phyloP scores from a whole-genome alignment of 2,888 invertebrate species.

The Acleris laterana region DNA sequence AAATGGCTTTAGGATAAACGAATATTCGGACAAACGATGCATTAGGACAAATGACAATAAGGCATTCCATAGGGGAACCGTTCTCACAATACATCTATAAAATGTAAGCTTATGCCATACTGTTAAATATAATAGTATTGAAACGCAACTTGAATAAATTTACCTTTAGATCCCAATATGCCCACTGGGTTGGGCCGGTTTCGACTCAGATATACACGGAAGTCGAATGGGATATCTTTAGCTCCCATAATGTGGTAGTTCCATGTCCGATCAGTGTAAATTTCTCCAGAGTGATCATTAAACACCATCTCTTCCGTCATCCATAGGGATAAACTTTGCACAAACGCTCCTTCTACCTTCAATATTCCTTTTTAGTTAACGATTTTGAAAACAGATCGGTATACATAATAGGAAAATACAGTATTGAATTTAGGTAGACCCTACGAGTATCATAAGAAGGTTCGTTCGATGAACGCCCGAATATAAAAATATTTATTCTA shows the following conservation, averaged over 20 bases:
- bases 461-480: conserved; percentile 38
- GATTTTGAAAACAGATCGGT: too few species aligned
- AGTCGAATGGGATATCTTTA: conserved; percentile 59
- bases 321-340: conserved; percentile 51
- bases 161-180: conserved; percentile 50
- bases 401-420: too few species aligned
- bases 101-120: too few species aligned
- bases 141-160: too few species aligned
- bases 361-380: not conserved
- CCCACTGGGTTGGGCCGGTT: conserved; percentile 55
- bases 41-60: too few species aligned
- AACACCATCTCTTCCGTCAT: conserved; percentile 52
- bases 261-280: conserved; percentile 57
- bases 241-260: conserved; percentile 58
- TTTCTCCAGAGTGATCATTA: conserved; percentile 50
- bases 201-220: conserved; percentile 53
- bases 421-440: not conserved
- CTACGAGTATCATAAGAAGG: conserved; percentile 23
- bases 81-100: too few species aligned
- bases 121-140: too few species aligned
- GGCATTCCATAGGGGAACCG: too few species aligned
- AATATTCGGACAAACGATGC: too few species aligned
- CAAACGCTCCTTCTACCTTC: conserved; percentile 34
- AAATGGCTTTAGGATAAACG: too few species aligned
- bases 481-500: conserved; percentile 27